Evolutionary conservation across 2,113 vertebrate species (phyloP).

Genomic region (Callospermophilus lateralis): DNA sequence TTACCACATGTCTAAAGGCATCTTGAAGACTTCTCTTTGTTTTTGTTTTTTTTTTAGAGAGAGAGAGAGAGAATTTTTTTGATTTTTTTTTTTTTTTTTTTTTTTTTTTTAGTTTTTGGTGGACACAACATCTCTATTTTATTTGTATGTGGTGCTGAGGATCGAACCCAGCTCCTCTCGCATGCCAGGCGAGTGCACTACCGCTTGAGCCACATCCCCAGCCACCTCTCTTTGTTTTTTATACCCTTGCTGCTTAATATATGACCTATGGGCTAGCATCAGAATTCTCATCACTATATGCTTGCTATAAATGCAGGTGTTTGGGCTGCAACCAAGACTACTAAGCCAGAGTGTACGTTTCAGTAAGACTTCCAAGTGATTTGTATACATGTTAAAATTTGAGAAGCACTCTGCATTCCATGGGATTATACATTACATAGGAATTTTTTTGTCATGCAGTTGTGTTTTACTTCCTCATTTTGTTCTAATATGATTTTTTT

Average conservation of each 20-base stretch:
- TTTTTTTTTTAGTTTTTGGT: no score
- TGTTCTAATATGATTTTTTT: constrained; percentile 12
- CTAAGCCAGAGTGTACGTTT: neutral
- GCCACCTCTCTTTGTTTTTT: neutral
- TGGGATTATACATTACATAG: neutral
- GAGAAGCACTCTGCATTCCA: neutral
- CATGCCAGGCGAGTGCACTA: no score
- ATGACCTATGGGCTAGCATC: neutral
- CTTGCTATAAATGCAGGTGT: neutral
- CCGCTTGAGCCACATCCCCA: no score
- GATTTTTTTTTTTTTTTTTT: no score
- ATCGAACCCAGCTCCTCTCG: no score
- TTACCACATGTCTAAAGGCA: neutral
- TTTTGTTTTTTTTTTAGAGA: neutral
- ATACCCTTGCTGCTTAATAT: neutral
- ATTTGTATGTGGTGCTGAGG: no score
- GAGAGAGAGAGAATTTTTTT: no score
- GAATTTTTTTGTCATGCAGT: neutral
- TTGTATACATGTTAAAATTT: neutral
- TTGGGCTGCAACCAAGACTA: neutral
- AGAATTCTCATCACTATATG: neutral
- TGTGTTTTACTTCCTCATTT: neutral
- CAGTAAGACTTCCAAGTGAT: neutral
- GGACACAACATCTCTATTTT: no score
- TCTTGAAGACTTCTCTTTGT: neutral